These are phyloP conservation scores for Apostichopus parvimensis DNA, from an alignment of 35 echinoderm and acorn worm genomes.

Conservation along the genomic window DNA sequence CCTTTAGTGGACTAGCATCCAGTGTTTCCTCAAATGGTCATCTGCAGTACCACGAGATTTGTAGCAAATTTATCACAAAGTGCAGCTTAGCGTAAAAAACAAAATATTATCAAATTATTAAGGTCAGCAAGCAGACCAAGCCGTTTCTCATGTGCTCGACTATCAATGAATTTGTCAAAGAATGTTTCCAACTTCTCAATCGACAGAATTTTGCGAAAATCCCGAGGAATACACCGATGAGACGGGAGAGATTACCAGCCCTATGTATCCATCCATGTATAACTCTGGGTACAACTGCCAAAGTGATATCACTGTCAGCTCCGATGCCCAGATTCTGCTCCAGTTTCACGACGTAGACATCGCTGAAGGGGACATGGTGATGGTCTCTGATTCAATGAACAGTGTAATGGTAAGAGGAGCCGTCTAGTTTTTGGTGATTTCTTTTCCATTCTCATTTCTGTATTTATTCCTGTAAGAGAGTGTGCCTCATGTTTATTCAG, in stretches of 20 bases:
- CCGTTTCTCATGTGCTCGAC: background rate
- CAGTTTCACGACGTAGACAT: slow-evolving; percentile 42
- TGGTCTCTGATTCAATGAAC: background rate
- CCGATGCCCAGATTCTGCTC: slow-evolving; percentile 40
- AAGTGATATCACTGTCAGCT: background rate
- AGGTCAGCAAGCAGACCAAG: background rate
- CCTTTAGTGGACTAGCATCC: no score
- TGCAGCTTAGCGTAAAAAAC: no score
- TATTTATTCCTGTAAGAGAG: no score
- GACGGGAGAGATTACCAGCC: slow-evolving; percentile 36
- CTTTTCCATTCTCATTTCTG: no score
- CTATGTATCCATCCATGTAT: slow-evolving; percentile 30
- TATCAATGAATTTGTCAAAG: background rate
- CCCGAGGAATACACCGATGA: background rate
- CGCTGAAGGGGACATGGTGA: slow-evolving; percentile 33
- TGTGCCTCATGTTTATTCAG: no score
- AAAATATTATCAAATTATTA: no score
- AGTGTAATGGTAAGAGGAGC: background rate
- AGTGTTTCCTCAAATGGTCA: no score
- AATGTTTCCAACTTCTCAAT: no score
- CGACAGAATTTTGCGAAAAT: slow-evolving; percentile 42
- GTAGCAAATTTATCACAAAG: no score
- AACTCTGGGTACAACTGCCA: slow-evolving; percentile 2
- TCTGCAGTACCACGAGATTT: no score
- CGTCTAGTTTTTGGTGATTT: no score